Conservation (phyloP, 2,797 vertebrate species). For the Chloroceryle amazona region DNA sequence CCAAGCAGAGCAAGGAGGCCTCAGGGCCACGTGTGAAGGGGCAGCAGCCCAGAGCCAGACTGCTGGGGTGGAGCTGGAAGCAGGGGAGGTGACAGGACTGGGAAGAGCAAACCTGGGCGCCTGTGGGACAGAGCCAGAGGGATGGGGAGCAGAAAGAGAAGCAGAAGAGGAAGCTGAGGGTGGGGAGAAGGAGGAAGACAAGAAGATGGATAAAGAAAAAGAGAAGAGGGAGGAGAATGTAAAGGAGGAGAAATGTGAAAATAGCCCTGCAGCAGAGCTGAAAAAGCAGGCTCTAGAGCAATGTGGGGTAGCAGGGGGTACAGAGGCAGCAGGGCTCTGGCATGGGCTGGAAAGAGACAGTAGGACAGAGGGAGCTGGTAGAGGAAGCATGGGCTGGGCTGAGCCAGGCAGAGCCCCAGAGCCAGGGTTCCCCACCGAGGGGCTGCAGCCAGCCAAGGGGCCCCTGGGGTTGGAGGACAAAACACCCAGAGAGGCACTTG, state of each 20-base stretch:
- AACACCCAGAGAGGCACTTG: neutral
- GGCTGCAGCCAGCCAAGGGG: neutral
- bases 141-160: too few species aligned
- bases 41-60: neutral
- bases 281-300: neutral
- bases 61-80: neutral
- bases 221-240: neutral
- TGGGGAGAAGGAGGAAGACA: neutral
- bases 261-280: neutral
- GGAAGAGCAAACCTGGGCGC: neutral
- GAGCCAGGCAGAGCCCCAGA: neutral
- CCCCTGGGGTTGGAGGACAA: fast-evolving
- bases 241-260: neutral
- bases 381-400: fast-evolving
- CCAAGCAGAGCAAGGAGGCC: neutral
- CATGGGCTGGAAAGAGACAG: neutral
- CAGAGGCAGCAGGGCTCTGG: neutral
- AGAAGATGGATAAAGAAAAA: too few species aligned
- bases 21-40: neutral
- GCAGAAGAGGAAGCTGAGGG: neutral
- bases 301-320: fast-evolving
- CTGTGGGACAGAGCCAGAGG: neutral
- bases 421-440: fast-evolving
- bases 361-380: neutral
- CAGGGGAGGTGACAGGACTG: neutral